phyloP scores from a whole-genome alignment of 30 jellyfish, hydroid and myxozoan species.

The Nemopilema nomurai region DNA sequence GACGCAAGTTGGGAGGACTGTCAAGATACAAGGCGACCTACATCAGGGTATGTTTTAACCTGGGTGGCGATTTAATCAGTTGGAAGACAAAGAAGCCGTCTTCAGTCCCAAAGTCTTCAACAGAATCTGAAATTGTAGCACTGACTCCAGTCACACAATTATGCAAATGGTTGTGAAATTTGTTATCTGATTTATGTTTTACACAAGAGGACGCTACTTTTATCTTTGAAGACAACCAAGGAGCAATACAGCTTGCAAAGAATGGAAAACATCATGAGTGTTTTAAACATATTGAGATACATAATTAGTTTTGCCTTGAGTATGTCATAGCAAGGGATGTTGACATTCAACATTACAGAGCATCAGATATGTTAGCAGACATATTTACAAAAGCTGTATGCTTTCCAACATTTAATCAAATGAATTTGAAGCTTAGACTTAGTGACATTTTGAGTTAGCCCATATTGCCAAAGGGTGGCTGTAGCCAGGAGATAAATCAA shows the following conservation, averaged over 20 bases:
- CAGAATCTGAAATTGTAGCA: conserved; percentile 54
- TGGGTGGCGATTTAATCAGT: conserved; percentile 17
- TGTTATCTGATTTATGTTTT: conserved; percentile 23
- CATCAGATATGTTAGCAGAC: conserved; percentile 45
- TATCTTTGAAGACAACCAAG: conserved; percentile 54
- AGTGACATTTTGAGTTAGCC: too few relatives aligned
- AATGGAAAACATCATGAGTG: conserved; percentile 43
- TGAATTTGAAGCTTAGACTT: conserved; percentile 23
- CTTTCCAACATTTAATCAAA: conserved; percentile 12
- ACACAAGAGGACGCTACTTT: conserved; percentile 24
- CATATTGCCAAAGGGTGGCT: too few relatives aligned
- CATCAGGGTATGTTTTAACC: conserved; percentile 25
- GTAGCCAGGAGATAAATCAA: background rate
- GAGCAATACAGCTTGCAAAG: conserved; percentile 32
- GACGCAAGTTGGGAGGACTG: conserved; percentile 13
- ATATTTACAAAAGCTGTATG: conserved; percentile 39
- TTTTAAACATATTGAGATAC: conserved; percentile 49
- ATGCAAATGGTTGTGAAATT: conserved; percentile 12
- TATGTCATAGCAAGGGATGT: conserved; percentile 12
- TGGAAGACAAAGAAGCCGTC: conserved; percentile 47
- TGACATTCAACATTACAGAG: conserved; percentile 31
- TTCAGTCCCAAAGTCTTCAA: conserved; percentile 39
- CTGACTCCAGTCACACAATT: conserved; percentile 33
- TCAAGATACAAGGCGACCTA: conserved; percentile 2
- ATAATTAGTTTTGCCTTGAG: conserved; percentile 37